Conservation (phyloP, 1,140 invertebrate species). For the Choristoneura fumiferana region DNA sequence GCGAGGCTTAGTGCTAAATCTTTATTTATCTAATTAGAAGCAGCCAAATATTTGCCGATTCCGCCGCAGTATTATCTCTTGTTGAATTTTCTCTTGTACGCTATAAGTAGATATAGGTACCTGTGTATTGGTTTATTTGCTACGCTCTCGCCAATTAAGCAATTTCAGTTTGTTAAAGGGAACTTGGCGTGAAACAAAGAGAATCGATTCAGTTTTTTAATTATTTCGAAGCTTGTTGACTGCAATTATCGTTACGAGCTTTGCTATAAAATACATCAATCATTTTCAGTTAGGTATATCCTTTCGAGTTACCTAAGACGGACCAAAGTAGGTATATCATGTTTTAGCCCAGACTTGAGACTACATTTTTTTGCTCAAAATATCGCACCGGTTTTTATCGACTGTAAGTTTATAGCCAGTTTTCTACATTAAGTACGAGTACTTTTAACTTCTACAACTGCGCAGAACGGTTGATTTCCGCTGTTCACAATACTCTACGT, state of each 20-base stretch:
- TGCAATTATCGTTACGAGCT: too few species aligned
- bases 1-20: slow-evolving; percentile 13
- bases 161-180: slow-evolving; percentile 6
- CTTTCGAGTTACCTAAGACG: too few species aligned
- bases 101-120: neutral
- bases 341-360: too few species aligned
- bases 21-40: slow-evolving; percentile 8
- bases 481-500: neutral
- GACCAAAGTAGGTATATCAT: too few species aligned
- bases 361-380: too few species aligned
- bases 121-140: neutral
- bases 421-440: too few species aligned
- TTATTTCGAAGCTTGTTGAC: neutral
- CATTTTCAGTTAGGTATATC: too few species aligned
- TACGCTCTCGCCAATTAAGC: slow-evolving; percentile 7
- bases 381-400: too few species aligned
- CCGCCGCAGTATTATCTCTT: neutral
- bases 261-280: too few species aligned
- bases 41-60: neutral
- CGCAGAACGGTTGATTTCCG: too few species aligned
- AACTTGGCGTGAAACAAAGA: neutral
- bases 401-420: too few species aligned
- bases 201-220: slow-evolving; percentile 6
- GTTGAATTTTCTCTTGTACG: neutral
- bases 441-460: too few species aligned